Base-by-base conservation (phyloP, 2,888 invertebrate species). In the Patella caerulea region DNA sequence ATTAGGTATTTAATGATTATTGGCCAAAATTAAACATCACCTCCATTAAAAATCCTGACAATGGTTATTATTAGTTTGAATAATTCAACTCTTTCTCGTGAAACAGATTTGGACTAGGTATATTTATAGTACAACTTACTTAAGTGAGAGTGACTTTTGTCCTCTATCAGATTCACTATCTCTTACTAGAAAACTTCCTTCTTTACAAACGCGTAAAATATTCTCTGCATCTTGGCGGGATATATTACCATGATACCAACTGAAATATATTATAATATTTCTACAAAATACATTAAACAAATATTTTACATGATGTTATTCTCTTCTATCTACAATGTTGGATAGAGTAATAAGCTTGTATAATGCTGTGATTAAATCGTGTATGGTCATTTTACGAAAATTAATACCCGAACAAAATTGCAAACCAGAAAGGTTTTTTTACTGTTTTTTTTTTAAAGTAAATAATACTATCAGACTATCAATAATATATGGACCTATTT, bases 241-340 rank as follows among this genome's bases (percentile, higher is more conserved):
- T 83, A 98, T 95, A 84, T 96, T 95, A 82, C 98, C 98, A 92
- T 98, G 98, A 92, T 97, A 98, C 98, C 98, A 98, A 81, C 93
- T 91, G 83, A 52, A 83, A 80, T 53, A 54, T 12, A 65, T 0
- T 65, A 19, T 9, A 45, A 45, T 45, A 45, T 45, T 45, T 45
- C 7, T 45, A 45, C 45, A 45, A 45, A 45, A 45, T 9, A 45
- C 45, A 45, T 45, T 45, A 9, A 45, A 7, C 9, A 45, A 45
- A 45, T 45, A 45, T 45, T 45, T 45, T 45, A 45, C 1, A 45
- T 9, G 3, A 9, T 45, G 7, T 45, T 45, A 45, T 45, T 9
- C 9, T 45, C 45, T 45, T 45, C 7, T 45, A 5, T 45, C 9
- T 45, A 45, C 5, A 45, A 7, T 45, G 34, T 45, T 45, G 34